These are phyloP conservation scores for Thalpophila matura DNA, from an alignment of 2,888 invertebrate species.

Conservation along the genomic window DNA sequence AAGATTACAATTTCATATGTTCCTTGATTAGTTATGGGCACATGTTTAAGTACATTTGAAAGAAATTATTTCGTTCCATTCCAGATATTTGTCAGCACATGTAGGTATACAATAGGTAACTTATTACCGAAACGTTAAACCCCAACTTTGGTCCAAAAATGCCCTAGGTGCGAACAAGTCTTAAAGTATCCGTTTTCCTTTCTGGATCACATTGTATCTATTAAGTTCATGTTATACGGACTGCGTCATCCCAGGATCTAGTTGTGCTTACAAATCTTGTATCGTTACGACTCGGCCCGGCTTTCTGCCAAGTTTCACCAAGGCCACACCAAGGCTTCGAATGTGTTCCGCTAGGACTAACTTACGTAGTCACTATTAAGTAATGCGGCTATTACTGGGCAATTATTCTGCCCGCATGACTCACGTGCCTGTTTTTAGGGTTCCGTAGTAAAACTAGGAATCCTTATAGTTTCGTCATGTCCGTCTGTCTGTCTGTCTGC, in stretches of 20 bases:
- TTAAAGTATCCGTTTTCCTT: too few species aligned
- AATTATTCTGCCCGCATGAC: slow-evolving; percentile 10
- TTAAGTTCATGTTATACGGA: neutral
- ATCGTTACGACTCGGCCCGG: slow-evolving; percentile 26
- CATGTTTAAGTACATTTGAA: too few species aligned
- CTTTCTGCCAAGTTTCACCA: slow-evolving; percentile 46
- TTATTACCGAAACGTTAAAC: too few species aligned
- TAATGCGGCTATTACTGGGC: slow-evolving; percentile 24
- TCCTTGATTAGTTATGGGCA: too few species aligned
- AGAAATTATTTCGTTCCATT: too few species aligned
- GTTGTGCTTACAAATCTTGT: slow-evolving; percentile 16
- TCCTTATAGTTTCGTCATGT: slow-evolving; percentile 4
- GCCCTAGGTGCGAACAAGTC: too few species aligned
- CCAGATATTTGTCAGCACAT: too few species aligned
- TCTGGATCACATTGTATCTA: neutral
- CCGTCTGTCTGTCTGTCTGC: too few species aligned
- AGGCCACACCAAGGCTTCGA: slow-evolving; percentile 44
- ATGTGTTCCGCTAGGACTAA: slow-evolving; percentile 32
- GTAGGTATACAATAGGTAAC: too few species aligned
- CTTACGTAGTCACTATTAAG: slow-evolving; percentile 13
- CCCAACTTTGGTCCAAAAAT: too few species aligned
- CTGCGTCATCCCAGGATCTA: slow-evolving; percentile 26
- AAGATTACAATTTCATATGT: too few species aligned
- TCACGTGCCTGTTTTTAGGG: slow-evolving; percentile 13
- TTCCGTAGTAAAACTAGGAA: too few species aligned